These are phyloP conservation scores for Excalfactoria chinensis DNA, from an alignment of 2,113 vertebrate genomes.

Conservation along the genomic window DNA sequence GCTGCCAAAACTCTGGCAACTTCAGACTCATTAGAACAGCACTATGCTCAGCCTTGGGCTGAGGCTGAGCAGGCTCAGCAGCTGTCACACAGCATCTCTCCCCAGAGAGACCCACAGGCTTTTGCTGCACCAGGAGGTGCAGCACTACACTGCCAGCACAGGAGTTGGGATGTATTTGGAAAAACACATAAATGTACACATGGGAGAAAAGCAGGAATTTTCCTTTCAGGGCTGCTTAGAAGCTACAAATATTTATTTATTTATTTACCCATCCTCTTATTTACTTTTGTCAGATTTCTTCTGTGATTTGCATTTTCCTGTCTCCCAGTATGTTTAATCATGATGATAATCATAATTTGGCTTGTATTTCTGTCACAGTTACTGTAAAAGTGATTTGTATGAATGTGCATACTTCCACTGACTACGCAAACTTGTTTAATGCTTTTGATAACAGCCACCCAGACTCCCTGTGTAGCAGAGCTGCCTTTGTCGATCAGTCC, in stretches of 20 bases:
- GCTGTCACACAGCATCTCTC: background rate
- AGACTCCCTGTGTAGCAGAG: slow-evolving; percentile 1
- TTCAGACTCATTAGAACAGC: fast-evolving
- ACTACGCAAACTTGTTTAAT: background rate
- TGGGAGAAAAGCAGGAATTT: background rate
- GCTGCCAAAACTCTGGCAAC: slow-evolving; percentile 28
- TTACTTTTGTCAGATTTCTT: background rate
- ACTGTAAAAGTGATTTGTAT: slow-evolving; percentile 11
- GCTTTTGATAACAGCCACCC: slow-evolving; percentile 32
- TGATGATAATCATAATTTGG: background rate
- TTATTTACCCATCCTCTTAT: background rate
- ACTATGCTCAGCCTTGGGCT: background rate
- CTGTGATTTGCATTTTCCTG: background rate
- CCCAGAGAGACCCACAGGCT: background rate
- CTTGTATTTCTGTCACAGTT: background rate
- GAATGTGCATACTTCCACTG: background rate
- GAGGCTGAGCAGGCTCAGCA: slow-evolving; percentile 50
- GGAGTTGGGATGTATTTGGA: background rate
- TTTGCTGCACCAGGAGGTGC: fast-evolving
- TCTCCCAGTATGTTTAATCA: background rate
- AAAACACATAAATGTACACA: background rate
- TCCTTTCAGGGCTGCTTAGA: background rate
- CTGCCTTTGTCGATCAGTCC: slow-evolving; percentile 27
- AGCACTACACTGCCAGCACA: background rate
- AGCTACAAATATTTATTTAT: background rate